A percentile compares a stretch with the other conserved stretches of the same genome.
Evolutionary conservation across 2,888 invertebrate genomes (phyloP).

Genomic region (Agrochola lychnidis): DNA sequence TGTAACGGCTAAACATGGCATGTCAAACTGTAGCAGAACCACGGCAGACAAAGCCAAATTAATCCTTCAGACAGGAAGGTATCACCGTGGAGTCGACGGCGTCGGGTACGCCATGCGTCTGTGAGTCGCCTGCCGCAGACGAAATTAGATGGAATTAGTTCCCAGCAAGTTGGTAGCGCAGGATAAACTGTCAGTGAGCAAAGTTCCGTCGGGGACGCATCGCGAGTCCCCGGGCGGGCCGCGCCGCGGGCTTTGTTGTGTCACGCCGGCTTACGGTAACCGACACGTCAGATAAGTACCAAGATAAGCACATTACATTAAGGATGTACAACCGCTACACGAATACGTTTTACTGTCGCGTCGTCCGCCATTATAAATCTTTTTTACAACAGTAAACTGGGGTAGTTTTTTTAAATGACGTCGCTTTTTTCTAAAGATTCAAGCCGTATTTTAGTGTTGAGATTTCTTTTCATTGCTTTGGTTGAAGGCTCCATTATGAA

Average conservation of each 20-base stretch:
- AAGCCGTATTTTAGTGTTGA: constrained; percentile 18
- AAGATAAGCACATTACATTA: constrained; percentile 63
- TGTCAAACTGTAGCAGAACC: constrained; percentile 68
- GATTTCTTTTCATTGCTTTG: constrained; percentile 48
- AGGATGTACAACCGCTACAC: constrained; percentile 44
- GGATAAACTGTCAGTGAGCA: constrained; percentile 75
- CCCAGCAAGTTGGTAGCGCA: constrained; percentile 74
- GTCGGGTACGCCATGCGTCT: constrained; percentile 72
- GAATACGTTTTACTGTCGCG: constrained; percentile 43
- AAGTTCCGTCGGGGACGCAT: constrained; percentile 71
- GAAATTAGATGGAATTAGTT: constrained; percentile 83
- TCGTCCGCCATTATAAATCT: constrained; percentile 40
- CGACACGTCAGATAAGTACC: constrained; percentile 65
- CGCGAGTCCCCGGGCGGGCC: constrained; percentile 58
- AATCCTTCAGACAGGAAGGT: constrained; percentile 78
- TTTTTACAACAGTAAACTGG: constrained; percentile 28
- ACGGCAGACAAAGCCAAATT: constrained; percentile 76
- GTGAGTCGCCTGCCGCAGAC: constrained; percentile 69
- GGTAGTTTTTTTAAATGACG: constrained; percentile 46
- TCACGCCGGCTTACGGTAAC: constrained; percentile 65
- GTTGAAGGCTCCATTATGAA: constrained; percentile 44
- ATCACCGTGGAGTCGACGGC: constrained; percentile 67
- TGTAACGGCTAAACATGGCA: constrained; percentile 60
- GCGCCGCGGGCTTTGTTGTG: constrained; percentile 69
- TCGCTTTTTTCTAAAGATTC: constrained; percentile 22